phyloP scores from a whole-genome alignment of 2,888 invertebrate genomes.

The Drosophila niveifrons region DNA sequence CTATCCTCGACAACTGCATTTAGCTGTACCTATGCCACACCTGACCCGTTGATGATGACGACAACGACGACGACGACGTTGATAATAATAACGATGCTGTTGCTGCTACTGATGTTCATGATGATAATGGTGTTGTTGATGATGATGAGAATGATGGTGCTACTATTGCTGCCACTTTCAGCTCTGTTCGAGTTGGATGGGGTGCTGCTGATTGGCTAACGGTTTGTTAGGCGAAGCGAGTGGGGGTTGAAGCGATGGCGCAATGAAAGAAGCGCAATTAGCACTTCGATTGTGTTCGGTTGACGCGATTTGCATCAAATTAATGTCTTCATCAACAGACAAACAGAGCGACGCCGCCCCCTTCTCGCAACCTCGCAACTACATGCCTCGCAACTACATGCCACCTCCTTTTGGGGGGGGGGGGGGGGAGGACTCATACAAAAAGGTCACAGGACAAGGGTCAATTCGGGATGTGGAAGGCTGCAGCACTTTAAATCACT shows the following conservation, averaged over 20 bases:
- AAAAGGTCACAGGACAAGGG: slow-evolving; percentile 12
- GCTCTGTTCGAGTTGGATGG: slow-evolving; percentile 8
- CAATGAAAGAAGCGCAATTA: slow-evolving; percentile 83
- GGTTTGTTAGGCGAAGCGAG: slow-evolving; percentile 58
- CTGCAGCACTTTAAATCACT: slow-evolving; percentile 21
- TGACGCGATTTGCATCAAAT: slow-evolving; percentile 80
- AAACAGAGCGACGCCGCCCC: slow-evolving; percentile 37
- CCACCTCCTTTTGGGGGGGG: too few relatives aligned
- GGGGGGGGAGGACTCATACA: too few relatives aligned
- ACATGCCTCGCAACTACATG: too few relatives aligned
- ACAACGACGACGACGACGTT: slow-evolving; percentile 21
- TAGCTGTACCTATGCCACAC: slow-evolving; percentile 28
- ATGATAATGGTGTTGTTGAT: slow-evolving; percentile 44
- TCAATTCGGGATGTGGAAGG: not conserved
- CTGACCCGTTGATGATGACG: slow-evolving; percentile 33
- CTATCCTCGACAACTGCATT: not conserved
- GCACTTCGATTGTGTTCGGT: slow-evolving; percentile 82
- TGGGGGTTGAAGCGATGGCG: slow-evolving; percentile 26
- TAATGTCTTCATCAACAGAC: slow-evolving; percentile 76
- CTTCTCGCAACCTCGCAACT: not conserved
- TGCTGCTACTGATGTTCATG: slow-evolving; percentile 34
- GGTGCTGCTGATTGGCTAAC: slow-evolving; percentile 64
- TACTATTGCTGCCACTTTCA: slow-evolving; percentile 40
- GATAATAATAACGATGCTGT: slow-evolving; percentile 38
- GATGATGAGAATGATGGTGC: slow-evolving; percentile 33